phyloP scores from a whole-genome alignment of 2,888 invertebrate species.

The Spisula subtruncata region DNA sequence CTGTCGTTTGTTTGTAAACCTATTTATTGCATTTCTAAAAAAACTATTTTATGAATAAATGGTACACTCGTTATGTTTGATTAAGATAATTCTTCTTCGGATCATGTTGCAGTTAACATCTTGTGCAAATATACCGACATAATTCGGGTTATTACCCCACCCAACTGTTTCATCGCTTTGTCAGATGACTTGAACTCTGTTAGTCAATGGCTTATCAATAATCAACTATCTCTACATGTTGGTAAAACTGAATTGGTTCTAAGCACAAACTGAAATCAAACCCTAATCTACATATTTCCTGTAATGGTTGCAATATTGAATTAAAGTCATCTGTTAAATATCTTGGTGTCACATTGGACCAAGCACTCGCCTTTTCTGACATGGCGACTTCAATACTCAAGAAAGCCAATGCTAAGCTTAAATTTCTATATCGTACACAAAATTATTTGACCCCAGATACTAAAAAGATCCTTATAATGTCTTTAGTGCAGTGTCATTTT shows the following conservation, averaged over 20 bases:
- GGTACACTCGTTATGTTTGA: no score
- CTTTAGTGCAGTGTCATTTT: slow-evolving; percentile 52
- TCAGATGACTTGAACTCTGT: no score
- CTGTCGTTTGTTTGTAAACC: no score
- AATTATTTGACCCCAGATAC: no score
- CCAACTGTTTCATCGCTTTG: no score
- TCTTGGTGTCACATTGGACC: background rate
- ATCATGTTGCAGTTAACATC: no score
- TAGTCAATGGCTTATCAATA: background rate
- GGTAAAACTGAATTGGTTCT: slow-evolving; percentile 13
- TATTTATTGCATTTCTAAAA: no score
- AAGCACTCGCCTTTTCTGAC: background rate
- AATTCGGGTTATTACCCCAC: no score
- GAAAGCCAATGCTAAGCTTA: slow-evolving; percentile 48
- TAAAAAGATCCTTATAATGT: slow-evolving; percentile 22
- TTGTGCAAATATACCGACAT: no score
- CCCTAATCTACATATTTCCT: background rate
- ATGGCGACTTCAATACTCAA: slow-evolving; percentile 28
- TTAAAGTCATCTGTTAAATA: background rate
- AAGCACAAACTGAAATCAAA: background rate
- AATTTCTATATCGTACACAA: slow-evolving; percentile 11
- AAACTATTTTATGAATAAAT: no score
- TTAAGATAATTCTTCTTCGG: no score
- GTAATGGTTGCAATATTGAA: background rate
- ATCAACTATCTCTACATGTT: background rate